Base-by-base conservation (phyloP, 2,888 invertebrate genomes). In the Ernsta delagoae region DNA sequence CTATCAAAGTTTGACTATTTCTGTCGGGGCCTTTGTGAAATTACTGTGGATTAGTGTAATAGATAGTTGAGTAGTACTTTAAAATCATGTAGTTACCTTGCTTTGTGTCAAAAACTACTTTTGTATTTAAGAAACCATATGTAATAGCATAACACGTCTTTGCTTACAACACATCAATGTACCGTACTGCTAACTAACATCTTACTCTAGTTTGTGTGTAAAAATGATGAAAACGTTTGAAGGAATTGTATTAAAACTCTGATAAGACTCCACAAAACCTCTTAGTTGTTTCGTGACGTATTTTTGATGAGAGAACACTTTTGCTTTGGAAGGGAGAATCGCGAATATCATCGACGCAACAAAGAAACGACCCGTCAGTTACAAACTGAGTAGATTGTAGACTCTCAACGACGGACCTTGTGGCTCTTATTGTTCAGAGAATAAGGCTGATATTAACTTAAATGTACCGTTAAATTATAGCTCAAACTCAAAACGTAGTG, bases 251-350 rank as follows among this genome's bases (percentile, higher is more conserved):
- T 39, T 39, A 7, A 39, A 50, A 5, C 16, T 53, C 24, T 53
- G 24, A 3, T 53, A 7, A 12, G 24, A 53, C 16, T 41, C 7
- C 43, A 45, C 45, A 4, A 45, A 53, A 16, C 16, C 24, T 53
- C 1, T 54, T 31, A 31, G 9, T 54, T 54, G 9, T 31, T 54
- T 31, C 54, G 54, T 31, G 54, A 54, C 24, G 54, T 31, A 50
- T 12, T 31, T 53, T 31, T 54, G 54, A 54, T 54, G 54, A 31
- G 54, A 31, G 9, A 54, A 31, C 31, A 31, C 31, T 31, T 31
- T 31, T 31, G 31, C 54, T 54, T 54, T 54, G 31, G 54, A 54
- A 54, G 54, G 54, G 54, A 31, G 11, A 24, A 31, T 54, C 54
- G 31, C 54, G 54, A 54, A 31, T 31, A 54, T 31, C 31, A 12